A percentile compares a stretch with the other conserved stretches of the same genome.
These are phyloP conservation scores for Diaperis boleti DNA, from an alignment of 2,888 invertebrate species.

Conservation along the genomic window DNA sequence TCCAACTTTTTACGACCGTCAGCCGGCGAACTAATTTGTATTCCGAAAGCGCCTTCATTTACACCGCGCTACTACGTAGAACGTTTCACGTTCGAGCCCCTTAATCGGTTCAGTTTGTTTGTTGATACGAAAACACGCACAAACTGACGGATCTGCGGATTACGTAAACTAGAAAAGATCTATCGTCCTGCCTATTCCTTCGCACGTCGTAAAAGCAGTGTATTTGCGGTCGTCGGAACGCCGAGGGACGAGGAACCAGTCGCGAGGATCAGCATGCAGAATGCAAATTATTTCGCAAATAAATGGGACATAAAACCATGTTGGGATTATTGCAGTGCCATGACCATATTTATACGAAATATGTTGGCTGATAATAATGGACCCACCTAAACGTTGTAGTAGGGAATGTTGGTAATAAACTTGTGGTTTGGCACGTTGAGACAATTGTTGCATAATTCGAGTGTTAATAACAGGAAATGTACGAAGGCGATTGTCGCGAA, in stretches of 20 bases:
- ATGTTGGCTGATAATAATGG: constrained; percentile 13
- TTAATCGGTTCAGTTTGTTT: constrained; percentile 18
- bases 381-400: constrained; percentile 6
- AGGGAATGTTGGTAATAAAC: constrained; percentile 6
- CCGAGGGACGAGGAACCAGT: not conserved
- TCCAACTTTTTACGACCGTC: constrained; percentile 6
- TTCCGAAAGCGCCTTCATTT: constrained; percentile 25
- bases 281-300: constrained; percentile 26
- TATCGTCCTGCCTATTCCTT: not conserved
- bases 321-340: constrained; percentile 15
- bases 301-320: constrained; percentile 24
- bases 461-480: constrained; percentile 3
- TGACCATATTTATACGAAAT: constrained; percentile 5
- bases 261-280: not conserved
- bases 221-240: not conserved
- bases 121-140: constrained; percentile 3
- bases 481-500: too few species aligned
- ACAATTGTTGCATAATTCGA: constrained; percentile 15
- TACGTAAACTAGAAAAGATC: not conserved
- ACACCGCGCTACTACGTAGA: constrained; percentile 15
- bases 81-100: constrained; percentile 8
- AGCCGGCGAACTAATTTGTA: constrained; percentile 22
- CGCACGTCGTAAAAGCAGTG: not conserved
- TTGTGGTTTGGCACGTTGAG: not conserved
- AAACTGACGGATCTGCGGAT: too few species aligned